These are phyloP conservation scores for Bursaphelenchus mucronatus DNA, from an alignment of 1,140 invertebrate species.

Conservation along the genomic window DNA sequence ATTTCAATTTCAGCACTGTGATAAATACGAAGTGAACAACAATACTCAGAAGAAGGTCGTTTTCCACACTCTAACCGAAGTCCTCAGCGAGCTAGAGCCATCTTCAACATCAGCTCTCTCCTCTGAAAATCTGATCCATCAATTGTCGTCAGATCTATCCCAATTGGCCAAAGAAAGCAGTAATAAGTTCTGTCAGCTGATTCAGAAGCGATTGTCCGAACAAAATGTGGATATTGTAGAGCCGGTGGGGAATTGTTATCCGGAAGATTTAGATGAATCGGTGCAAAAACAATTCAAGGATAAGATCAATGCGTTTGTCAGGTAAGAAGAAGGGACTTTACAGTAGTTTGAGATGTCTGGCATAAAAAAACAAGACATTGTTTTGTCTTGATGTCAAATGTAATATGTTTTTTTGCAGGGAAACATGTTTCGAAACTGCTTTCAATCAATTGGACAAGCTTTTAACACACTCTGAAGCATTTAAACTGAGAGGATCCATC, in stretches of 20 bases:
- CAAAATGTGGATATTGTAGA: constrained; percentile 20
- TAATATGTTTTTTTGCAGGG: constrained; percentile 17
- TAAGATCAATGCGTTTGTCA: no score
- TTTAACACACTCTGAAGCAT: constrained; percentile 15
- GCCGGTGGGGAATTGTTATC: no score
- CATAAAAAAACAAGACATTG: background rate
- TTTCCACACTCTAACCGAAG: constrained; percentile 20
- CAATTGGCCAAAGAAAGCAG: constrained; percentile 11
- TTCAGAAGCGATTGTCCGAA: constrained; percentile 23
- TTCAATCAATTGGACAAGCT: constrained; percentile 12
- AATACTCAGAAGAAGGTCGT: constrained; percentile 30
- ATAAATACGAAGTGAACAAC: constrained; percentile 39
- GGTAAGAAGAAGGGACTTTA: no score
- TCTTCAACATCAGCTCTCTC: constrained; percentile 6
- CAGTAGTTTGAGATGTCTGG: no score
- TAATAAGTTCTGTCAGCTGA: constrained; percentile 4
- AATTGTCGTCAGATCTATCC: constrained; percentile 22
- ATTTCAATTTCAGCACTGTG: constrained; percentile 28
- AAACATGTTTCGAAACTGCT: constrained; percentile 17
- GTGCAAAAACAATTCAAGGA: no score
- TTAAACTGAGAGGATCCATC: constrained; percentile 27
- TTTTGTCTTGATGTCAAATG: background rate
- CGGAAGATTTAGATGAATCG: no score
- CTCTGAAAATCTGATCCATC: constrained; percentile 27
- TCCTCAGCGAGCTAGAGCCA: constrained; percentile 29